Percentiles rank a stretch among this genome's conserved stretches.
phyloP scores from a whole-genome alignment of 2,797 vertebrate genomes.

The Sebastes alutus region DNA sequence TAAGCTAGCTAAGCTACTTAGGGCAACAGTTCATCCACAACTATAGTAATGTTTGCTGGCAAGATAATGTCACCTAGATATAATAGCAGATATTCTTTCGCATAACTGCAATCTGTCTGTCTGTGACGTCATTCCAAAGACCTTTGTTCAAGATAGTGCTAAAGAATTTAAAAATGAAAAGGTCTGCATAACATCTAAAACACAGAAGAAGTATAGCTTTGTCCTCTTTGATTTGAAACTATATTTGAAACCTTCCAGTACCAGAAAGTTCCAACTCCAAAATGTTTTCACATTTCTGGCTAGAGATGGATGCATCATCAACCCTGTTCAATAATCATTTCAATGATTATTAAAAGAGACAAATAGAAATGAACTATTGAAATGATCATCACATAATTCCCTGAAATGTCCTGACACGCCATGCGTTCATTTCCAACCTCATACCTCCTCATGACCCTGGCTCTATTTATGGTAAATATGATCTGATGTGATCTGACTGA shows the following conservation, averaged over 20 bases:
- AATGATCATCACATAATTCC: not conserved
- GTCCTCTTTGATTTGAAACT: not conserved
- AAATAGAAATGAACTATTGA: not conserved
- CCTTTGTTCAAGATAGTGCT: not conserved
- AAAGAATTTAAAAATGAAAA: not conserved
- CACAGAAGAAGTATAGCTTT: not conserved
- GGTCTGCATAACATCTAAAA: not conserved
- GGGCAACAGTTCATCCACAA: not conserved
- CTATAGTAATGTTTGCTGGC: not conserved
- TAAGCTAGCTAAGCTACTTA: not conserved
- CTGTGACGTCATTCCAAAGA: not conserved
- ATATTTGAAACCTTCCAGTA: not conserved
- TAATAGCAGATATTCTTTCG: not conserved
- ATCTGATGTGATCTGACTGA: slow-evolving; percentile 62
- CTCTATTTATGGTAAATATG: slow-evolving; percentile 61
- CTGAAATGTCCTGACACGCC: slow-evolving; percentile 11
- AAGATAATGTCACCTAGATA: not conserved
- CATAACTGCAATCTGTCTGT: too few species aligned
- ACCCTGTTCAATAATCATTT: not conserved
- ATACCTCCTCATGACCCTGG: slow-evolving; percentile 24
- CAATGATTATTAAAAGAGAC: not conserved
- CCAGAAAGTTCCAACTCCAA: not conserved
- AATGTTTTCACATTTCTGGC: not conserved
- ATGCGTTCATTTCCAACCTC: slow-evolving; percentile 19
- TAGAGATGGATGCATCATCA: not conserved